Percentiles rank a stretch among this genome's conserved stretches.
These are phyloP conservation scores for Dreissena rostriformis DNA, from an alignment of 1,140 invertebrate species.

Conservation along the genomic window DNA sequence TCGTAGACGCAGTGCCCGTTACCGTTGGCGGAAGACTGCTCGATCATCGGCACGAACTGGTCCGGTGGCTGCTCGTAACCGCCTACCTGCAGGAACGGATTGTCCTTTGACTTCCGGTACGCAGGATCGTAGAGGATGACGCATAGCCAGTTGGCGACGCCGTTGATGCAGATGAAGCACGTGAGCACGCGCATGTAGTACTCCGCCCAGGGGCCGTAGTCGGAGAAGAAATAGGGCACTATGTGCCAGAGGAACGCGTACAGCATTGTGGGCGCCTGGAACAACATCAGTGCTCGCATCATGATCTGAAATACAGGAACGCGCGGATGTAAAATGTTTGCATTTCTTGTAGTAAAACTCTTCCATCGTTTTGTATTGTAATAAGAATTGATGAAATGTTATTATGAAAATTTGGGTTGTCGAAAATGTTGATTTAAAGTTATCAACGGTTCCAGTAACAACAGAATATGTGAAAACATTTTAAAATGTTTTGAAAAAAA, in stretches of 20 bases:
- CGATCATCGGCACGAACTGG: slow-evolving; percentile 42
- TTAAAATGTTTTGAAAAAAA: too few relatives aligned
- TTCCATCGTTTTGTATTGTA: too few relatives aligned
- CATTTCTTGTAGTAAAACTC: too few relatives aligned
- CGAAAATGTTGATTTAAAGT: too few relatives aligned
- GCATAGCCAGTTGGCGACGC: slow-evolving; percentile 66
- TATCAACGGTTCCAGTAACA: too few relatives aligned
- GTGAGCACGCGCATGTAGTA: slow-evolving; percentile 63
- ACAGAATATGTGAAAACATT: too few relatives aligned
- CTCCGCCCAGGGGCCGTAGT: slow-evolving; percentile 55
- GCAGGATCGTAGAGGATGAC: slow-evolving; percentile 59
- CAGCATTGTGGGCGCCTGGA: slow-evolving; percentile 62
- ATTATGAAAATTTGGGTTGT: too few relatives aligned
- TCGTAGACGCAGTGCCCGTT: slow-evolving; percentile 57
- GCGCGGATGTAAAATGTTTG: too few relatives aligned
- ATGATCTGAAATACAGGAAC: slow-evolving; percentile 33
- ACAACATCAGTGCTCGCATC: slow-evolving; percentile 55
- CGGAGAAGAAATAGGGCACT: slow-evolving; percentile 60
- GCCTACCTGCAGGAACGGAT: slow-evolving; percentile 36
- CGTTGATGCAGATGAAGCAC: slow-evolving; percentile 58
- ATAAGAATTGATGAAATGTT: too few relatives aligned
- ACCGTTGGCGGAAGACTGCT: slow-evolving; percentile 55
- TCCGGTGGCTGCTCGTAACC: slow-evolving; percentile 44
- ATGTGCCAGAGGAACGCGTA: slow-evolving; percentile 58
- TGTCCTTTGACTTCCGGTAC: slow-evolving; percentile 56